Evolutionary conservation across 2,888 invertebrate species (phyloP).

Genomic region (Epiblema foenella): DNA sequence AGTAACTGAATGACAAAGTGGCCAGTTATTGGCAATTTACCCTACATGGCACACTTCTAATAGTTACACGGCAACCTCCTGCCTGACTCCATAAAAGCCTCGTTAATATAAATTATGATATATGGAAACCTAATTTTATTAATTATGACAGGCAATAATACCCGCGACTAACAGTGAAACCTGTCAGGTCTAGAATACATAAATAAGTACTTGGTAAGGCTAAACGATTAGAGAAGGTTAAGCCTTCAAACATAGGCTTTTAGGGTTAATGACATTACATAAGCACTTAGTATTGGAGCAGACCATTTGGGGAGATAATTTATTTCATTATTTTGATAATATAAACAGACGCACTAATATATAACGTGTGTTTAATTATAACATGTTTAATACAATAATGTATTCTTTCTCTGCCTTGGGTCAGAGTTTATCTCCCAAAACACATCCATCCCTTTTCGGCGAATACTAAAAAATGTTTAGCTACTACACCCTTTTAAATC

Average conservation of each 20-base stretch:
- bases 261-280: slow-evolving; percentile 7
- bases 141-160: not conserved
- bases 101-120: too few relatives aligned
- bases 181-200: slow-evolving; percentile 13
- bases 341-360: too few relatives aligned
- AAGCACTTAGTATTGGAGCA: slow-evolving; percentile 13
- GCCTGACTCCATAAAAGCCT: too few relatives aligned
- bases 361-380: too few relatives aligned
- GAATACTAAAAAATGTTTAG: not conserved
- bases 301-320: slow-evolving; percentile 2
- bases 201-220: slow-evolving; percentile 16
- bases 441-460: not conserved
- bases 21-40: too few relatives aligned
- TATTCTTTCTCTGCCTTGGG: too few relatives aligned
- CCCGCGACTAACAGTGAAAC: slow-evolving; percentile 9
- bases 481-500: too few relatives aligned
- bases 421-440: not conserved
- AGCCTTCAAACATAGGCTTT: slow-evolving; percentile 21
- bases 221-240: slow-evolving; percentile 18
- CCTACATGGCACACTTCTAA: too few relatives aligned
- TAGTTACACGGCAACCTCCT: too few relatives aligned
- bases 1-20: too few relatives aligned
- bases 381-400: too few relatives aligned
- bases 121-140: too few relatives aligned
- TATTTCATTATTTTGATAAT: not conserved